Evolutionary conservation across 2,113 vertebrate genomes (phyloP).

Genomic region (Ranitomeya variabilis): DNA sequence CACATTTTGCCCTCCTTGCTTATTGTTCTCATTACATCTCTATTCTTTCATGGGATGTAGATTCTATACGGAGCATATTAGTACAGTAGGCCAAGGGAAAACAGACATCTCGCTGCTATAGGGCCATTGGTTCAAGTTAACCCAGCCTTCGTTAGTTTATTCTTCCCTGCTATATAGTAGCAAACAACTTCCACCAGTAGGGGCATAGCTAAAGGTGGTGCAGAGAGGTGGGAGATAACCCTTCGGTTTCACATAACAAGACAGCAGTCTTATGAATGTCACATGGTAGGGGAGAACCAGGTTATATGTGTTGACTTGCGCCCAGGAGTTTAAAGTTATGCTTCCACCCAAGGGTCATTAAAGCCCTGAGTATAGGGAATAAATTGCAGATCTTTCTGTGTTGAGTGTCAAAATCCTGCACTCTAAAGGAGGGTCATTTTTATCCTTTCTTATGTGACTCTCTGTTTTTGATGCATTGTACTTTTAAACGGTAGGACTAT

Average conservation of each 20-base stretch:
- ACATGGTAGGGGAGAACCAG: not conserved
- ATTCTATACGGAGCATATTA: not conserved
- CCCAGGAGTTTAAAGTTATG: not conserved
- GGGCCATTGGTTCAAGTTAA: too few relatives aligned
- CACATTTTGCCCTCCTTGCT: too few relatives aligned
- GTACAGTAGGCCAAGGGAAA: not conserved
- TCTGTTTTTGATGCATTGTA: not conserved
- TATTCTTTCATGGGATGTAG: not conserved
- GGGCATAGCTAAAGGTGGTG: too few relatives aligned
- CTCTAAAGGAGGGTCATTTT: not conserved
- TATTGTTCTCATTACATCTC: not conserved
- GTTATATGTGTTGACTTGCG: not conserved
- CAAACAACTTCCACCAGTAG: too few relatives aligned
- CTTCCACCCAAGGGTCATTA: not conserved
- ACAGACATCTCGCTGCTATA: too few relatives aligned
- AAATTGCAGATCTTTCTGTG: not conserved
- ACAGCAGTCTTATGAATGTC: not conserved
- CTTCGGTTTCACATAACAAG: not conserved
- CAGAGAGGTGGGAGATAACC: too few relatives aligned
- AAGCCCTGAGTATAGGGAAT: not conserved
- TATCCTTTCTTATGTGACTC: not conserved
- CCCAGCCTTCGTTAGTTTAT: too few relatives aligned
- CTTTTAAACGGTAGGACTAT: not conserved
- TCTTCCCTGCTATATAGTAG: too few relatives aligned
- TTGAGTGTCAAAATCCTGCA: not conserved